phyloP scores from a whole-genome alignment of 2,113 vertebrate genomes.

The Morone saxatilis region DNA sequence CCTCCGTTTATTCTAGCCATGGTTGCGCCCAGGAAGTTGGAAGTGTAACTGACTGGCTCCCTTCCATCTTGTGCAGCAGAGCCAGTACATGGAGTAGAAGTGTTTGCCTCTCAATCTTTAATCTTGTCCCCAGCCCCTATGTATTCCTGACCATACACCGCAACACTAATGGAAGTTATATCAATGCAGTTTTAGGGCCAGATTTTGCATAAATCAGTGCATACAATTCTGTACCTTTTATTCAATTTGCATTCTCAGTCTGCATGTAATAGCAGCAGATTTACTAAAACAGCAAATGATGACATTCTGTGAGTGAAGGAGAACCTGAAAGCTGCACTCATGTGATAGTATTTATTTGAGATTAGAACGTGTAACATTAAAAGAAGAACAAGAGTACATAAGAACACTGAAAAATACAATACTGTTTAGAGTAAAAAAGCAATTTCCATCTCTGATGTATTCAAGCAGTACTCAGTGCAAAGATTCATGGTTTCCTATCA shows the following conservation, averaged over 20 bases:
- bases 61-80: background rate
- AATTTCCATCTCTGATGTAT: background rate
- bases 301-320: background rate
- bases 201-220: too few species aligned
- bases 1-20: background rate
- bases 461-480: constrained; percentile 1
- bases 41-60: background rate
- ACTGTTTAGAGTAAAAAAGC: background rate
- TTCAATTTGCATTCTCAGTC: constrained; percentile 5
- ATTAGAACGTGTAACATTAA: too few species aligned
- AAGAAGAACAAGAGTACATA: background rate
- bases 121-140: too few species aligned
- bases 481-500: background rate
- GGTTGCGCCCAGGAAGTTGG: background rate
- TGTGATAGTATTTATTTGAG: too few species aligned
- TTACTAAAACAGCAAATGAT: constrained; percentile 8
- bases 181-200: too few species aligned
- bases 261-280: constrained; percentile 1
- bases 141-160: too few species aligned
- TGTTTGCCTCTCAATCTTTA: too few species aligned
- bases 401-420: background rate
- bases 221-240: background rate
- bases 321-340: background rate
- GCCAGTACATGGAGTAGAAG: background rate
- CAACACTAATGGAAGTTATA: background rate